Base-by-base conservation (phyloP, 1,140 invertebrate genomes). In the Halyomorpha halys region DNA sequence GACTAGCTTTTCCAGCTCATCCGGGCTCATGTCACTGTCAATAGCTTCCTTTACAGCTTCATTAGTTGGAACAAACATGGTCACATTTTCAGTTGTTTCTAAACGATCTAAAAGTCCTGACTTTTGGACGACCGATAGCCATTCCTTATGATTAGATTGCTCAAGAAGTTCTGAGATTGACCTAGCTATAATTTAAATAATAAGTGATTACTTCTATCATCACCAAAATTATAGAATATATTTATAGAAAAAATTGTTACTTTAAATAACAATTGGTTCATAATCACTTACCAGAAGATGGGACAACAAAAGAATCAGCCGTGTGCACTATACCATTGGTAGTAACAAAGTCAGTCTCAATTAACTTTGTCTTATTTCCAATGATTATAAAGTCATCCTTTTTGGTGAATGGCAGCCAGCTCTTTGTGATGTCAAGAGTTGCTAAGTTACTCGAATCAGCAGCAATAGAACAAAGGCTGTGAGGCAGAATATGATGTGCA, bases 291-390 rank as follows among this genome's bases (percentile, higher is more conserved):
- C 79, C 77, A 64, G 77, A 75, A 60, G 79, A 75, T 16, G 80
- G 78, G 34, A 80, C 71, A 6, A 82, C 66, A 5, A 82, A 77
- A 11, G 73, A 73, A 67, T 82, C 78, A 44, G 82, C 76, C 15
- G 78, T 70, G 70, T 82, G 77, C 39, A 83, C 63, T 21, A 83
- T 78, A 13, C 82, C 82, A 72, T 83, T 83, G 9, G 76, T 80
- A 0, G 73, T 79, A 66, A 83, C 74, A 54, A 78, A 71, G 67
- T 83, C 80, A 25, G 71, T 71, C 2, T 68, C 70, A n/a, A 77
- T 69, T 53, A 80, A 71, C 64, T 77, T 73, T 34, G 72, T 73
- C 45, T 79, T 71, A 15, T 80, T 76, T 23, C 68, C 51, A 4
- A 71, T 54, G 3, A 82, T 27, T 65, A 77, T 77, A 39, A 74